A percentile compares a stretch with the other conserved stretches of the same genome.
Evolutionary conservation across 2,888 invertebrate genomes (phyloP).

Genomic region (Hydrotaea diabolus): DNA sequence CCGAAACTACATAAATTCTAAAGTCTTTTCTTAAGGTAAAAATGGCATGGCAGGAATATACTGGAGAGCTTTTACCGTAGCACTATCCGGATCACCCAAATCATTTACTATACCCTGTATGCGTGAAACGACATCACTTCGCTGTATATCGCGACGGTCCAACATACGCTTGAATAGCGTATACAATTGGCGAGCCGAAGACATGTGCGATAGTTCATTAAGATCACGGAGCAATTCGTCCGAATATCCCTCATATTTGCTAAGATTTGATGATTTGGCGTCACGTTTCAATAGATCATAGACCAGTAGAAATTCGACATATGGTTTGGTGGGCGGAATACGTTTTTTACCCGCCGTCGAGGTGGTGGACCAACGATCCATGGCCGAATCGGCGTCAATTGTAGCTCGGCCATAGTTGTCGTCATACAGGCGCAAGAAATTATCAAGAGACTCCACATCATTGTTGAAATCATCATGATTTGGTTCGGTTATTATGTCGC

Average conservation of each 20-base stretch:
- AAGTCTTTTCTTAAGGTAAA: conserved; percentile 70
- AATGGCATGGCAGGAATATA: conserved; percentile 79
- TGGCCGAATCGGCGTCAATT: conserved; percentile 74
- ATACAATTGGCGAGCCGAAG: conserved; percentile 78
- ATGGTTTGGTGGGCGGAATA: conserved; percentile 80
- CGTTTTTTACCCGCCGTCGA: conserved; percentile 80
- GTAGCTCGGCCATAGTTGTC: conserved; percentile 78
- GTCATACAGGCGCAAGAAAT: conserved; percentile 80
- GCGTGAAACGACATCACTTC: conserved; percentile 78
- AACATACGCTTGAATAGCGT: conserved; percentile 78
- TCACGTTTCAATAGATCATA: conserved; percentile 81
- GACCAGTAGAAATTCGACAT: conserved; percentile 79
- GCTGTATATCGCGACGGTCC: conserved; percentile 77
- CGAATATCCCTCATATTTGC: conserved; percentile 79
- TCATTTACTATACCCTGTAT: conserved; percentile 78
- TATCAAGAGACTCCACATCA: conserved; percentile 79
- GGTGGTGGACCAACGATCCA: conserved; percentile 77
- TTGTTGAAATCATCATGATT: conserved; percentile 76
- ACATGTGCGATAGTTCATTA: conserved; percentile 75
- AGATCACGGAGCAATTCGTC: conserved; percentile 76
- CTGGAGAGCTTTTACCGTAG: conserved; percentile 76
- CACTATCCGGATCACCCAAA: conserved; percentile 75
- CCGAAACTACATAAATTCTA: background rate
- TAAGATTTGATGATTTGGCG: conserved; percentile 79
- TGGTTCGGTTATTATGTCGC: conserved; percentile 77